These are phyloP conservation scores for Sebastes diaconus DNA, from an alignment of 2,797 vertebrate species.

Conservation along the genomic window DNA sequence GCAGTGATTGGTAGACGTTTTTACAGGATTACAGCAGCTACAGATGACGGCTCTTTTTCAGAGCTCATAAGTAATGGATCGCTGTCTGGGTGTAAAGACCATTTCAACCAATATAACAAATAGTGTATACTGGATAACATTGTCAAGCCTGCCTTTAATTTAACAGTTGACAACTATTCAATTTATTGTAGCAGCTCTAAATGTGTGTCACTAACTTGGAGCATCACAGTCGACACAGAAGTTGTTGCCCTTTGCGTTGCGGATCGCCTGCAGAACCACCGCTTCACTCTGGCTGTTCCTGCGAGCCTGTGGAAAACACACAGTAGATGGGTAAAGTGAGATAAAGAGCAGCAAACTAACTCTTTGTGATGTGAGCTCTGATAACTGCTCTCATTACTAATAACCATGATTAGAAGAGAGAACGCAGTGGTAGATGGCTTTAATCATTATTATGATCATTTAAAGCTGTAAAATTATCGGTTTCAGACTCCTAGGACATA, in stretches of 20 bases:
- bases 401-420: conserved; percentile 7
- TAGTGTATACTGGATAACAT: too few species aligned
- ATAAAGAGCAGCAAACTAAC: not conserved
- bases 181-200: not conserved
- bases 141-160: too few species aligned
- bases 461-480: conserved; percentile 4
- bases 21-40: too few species aligned
- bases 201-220: conserved; percentile 83
- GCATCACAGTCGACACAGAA: conserved; percentile 94
- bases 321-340: not conserved
- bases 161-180: too few species aligned
- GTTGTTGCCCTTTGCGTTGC: conserved; percentile 91
- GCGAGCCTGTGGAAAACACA: conserved; percentile 80
- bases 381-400: conserved; percentile 1
- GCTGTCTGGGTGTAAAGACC: too few species aligned
- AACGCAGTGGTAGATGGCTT: not conserved
- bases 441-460: conserved; percentile 22
- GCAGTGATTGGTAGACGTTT: too few species aligned
- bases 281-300: conserved; percentile 93
- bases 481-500: not conserved
- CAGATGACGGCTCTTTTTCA: too few species aligned
- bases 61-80: too few species aligned
- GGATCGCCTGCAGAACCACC: conserved; percentile 91
- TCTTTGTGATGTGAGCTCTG: not conserved
- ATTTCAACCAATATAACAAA: too few species aligned